Evolutionary conservation across 1,140 invertebrate genomes (phyloP).

Genomic region (Calosoma granatense): DNA sequence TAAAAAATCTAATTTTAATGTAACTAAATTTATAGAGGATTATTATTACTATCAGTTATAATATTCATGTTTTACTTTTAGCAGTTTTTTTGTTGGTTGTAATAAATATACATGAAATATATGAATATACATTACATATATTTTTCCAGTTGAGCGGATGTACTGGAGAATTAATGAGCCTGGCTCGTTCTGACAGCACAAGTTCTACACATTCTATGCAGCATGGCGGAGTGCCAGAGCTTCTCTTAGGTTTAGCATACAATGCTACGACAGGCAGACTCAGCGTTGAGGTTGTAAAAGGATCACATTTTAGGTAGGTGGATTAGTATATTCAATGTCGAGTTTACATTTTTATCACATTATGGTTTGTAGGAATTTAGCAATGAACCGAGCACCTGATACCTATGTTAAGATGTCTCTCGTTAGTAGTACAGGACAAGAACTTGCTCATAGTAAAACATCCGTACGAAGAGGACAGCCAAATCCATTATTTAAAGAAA

Average conservation of each 20-base stretch:
- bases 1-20: too few species aligned
- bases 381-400: constrained; percentile 70
- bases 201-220: constrained; percentile 87
- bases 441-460: constrained; percentile 86
- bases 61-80: too few species aligned
- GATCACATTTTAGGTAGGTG: constrained; percentile 75
- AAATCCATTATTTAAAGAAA: constrained; percentile 91
- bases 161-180: constrained; percentile 55
- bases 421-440: constrained; percentile 84
- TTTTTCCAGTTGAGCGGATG: constrained; percentile 27
- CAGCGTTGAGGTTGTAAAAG: constrained; percentile 87
- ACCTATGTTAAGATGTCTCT: constrained; percentile 88
- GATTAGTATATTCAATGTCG: too few species aligned
- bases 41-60: too few species aligned
- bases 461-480: constrained; percentile 82
- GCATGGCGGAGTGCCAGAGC: constrained; percentile 80
- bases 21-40: too few species aligned
- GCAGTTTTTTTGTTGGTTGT: too few species aligned
- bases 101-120: background rate
- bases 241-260: constrained; percentile 80
- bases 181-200: constrained; percentile 83
- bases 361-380: constrained; percentile 45
- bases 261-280: constrained; percentile 87
- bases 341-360: constrained; percentile 24
- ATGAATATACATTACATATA: background rate